A percentile compares a stretch with the other conserved stretches of the same genome.
phyloP scores from a whole-genome alignment of 92 coral and sea anemone genomes.

The Phymanthus crucifer region DNA sequence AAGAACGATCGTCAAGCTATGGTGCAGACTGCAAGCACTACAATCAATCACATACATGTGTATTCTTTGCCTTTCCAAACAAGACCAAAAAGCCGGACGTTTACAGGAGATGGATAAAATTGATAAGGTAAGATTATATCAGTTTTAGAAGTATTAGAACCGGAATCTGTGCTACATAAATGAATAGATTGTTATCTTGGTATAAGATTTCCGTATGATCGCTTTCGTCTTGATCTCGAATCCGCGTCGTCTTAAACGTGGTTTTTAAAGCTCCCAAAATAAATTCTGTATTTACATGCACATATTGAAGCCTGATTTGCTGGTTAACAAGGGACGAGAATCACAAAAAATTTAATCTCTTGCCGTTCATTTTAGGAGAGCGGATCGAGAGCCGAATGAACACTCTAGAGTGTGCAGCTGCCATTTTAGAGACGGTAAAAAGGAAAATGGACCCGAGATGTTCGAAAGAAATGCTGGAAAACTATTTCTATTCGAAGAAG shows the following conservation, averaged over 20 bases:
- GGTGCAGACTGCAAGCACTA: conserved; percentile 4
- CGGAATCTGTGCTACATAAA: not conserved
- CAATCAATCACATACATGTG: conserved; percentile 1
- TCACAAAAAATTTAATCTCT: not conserved
- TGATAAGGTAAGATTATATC: conserved; percentile 1
- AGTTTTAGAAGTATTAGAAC: conserved; percentile 2
- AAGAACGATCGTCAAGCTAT: not conserved
- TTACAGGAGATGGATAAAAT: conserved; percentile 4
- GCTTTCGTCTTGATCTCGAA: not conserved
- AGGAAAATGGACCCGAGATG: too few species aligned
- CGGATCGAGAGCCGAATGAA: conserved; percentile 47
- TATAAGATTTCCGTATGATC: not conserved
- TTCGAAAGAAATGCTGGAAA: conserved; percentile 30
- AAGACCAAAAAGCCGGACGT: not conserved
- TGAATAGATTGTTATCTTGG: not conserved
- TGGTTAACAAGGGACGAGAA: not conserved
- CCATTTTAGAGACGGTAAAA: too few species aligned
- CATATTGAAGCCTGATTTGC: not conserved
- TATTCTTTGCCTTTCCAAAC: not conserved
- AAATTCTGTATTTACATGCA: not conserved
- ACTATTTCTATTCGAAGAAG: conserved; percentile 19
- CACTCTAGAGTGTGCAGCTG: conserved; percentile 39
- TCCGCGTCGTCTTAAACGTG: not conserved
- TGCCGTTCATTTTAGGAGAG: conserved; percentile 26
- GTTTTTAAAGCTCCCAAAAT: not conserved